Percentiles rank a stretch among this genome's conserved stretches.
Evolutionary conservation across 2,888 invertebrate genomes (phyloP).

Genomic region (Nemapogon koenigi): DNA sequence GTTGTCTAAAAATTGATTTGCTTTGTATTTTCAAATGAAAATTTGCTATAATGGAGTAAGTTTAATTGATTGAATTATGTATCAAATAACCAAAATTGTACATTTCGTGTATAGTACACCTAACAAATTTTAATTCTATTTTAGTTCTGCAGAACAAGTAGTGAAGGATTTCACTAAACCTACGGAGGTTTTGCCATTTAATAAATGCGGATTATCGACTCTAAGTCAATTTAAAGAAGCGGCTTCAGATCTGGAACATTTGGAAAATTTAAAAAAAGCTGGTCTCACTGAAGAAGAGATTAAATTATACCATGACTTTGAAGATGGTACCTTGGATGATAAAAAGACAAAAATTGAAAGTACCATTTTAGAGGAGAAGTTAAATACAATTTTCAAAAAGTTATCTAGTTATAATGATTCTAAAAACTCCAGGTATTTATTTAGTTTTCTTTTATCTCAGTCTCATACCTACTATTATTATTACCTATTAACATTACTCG

Average conservation of each 20-base stretch:
- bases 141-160: conserved; percentile 33
- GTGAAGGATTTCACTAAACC: conserved; percentile 47
- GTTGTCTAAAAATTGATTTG: no score
- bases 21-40: no score
- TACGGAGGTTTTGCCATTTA: conserved; percentile 43
- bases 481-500: no score
- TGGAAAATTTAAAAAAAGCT: conserved; percentile 49
- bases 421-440: conserved; percentile 26
- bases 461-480: no score
- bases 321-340: conserved; percentile 34
- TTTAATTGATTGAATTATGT: neutral
- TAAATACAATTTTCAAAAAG: conserved; percentile 36
- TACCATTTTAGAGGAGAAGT: conserved; percentile 26
- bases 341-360: conserved; percentile 3
- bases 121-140: conserved; percentile 18
- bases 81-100: neutral
- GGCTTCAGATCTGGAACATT: conserved; percentile 36
- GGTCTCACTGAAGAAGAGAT: conserved; percentile 57
- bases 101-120: no score
- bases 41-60: neutral
- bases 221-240: conserved; percentile 44
- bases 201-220: conserved; percentile 46
- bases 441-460: neutral
- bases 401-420: conserved; percentile 26
- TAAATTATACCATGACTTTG: conserved; percentile 49